Base-by-base conservation (phyloP, 1,140 invertebrate species). In the Musca domestica region DNA sequence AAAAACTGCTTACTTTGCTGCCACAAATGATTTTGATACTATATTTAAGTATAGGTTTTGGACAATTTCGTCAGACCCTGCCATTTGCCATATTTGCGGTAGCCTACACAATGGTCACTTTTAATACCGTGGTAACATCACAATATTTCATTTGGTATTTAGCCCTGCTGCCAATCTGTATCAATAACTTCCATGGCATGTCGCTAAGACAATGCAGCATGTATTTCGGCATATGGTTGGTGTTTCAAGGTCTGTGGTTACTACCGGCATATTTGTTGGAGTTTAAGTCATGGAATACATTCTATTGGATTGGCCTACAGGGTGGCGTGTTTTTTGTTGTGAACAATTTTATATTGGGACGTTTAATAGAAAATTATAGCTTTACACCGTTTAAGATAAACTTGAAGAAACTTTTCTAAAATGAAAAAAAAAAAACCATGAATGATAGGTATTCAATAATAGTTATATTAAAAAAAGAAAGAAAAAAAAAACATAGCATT, bases 71-170 rank as follows among this genome's bases (percentile, higher is more conserved):
- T 2, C 84, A 88, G 27, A 88, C 93, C 19, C 83, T 98, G 51
- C 86, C 91, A 2, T 95, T 99, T 82, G 90, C 90, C 27, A 86
- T 97, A 68, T 94, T 99, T 70, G 81, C 89, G 1, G 88, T 94
- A 75, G 92, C 95, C 0, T 92, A 95, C 71, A 87, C 93, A 3
- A 90, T 99, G 76, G 98, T 99, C 0, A 90, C 90, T 5, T 97
- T 94, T 73, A 99, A 99, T 84, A 94, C 95, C 78, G 97, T 99
- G 0, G 88, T 96, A 70, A 99, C 98, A 12, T 96, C 95, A 17
- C 96, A 99, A 83, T 99, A 99, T 82, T 99, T 99, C 75, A 86
- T 99, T 46, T 99, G 98, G 97, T 98, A 96, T 79, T 80, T 98
- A 41, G 92, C 92, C 17, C 77, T 98, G 9, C 81, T 98, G 17